Conservation (phyloP, 2,113 vertebrate species). For the Tinamus guttatus region DNA sequence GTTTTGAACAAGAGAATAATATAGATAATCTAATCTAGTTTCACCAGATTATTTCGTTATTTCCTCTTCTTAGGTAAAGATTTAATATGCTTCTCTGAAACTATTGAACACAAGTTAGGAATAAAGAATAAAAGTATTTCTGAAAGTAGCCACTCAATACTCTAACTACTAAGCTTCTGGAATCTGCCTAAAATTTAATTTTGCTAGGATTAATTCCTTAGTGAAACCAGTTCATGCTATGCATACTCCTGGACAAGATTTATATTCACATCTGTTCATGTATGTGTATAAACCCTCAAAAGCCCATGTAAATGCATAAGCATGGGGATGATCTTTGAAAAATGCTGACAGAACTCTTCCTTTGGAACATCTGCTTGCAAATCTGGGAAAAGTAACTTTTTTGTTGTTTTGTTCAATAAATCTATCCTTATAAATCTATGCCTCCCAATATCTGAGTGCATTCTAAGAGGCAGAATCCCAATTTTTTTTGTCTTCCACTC, state of each 20-base stretch:
- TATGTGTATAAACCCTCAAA: not conserved
- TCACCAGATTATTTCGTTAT: not conserved
- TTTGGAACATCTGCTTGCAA: not conserved
- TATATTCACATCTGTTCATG: not conserved
- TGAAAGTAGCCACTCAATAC: not conserved
- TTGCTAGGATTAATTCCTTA: not conserved
- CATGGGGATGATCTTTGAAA: not conserved
- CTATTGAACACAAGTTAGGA: not conserved
- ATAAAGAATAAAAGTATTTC: not conserved
- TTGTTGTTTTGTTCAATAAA: not conserved
- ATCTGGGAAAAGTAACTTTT: not conserved
- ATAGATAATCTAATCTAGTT: not conserved
- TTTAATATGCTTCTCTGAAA: not conserved
- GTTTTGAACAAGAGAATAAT: not conserved
- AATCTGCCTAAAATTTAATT: not conserved
- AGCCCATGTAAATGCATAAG: not conserved
- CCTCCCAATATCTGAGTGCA: not conserved
- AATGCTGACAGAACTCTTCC: not conserved
- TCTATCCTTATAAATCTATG: not conserved
- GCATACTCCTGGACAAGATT: not conserved
- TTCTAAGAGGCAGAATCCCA: fast-evolving
- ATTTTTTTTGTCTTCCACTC: not conserved
- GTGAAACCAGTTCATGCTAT: not conserved
- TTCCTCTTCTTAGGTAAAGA: not conserved
- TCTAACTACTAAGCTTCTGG: not conserved